Evolutionary conservation across 2,797 vertebrate species (phyloP), one percentile per base, ranked within the genome.

Genomic region (Ctenosaura bakeri): DNA sequence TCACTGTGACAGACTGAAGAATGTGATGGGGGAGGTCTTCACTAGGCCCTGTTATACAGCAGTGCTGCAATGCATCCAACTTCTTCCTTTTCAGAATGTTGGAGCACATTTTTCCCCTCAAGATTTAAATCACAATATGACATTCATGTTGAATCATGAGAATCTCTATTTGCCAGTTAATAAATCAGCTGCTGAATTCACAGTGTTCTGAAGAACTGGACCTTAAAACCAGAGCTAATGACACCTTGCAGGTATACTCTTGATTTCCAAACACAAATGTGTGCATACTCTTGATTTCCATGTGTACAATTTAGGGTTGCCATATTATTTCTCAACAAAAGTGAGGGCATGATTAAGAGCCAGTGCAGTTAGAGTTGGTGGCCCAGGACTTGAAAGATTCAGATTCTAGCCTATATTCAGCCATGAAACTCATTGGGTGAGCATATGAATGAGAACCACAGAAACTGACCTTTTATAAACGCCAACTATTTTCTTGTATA

Each of bases 11-110:
- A 80, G 89, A 90, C 83, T 89, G 56, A 52, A 90, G 83, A 79
- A n/a, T 32, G 42, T 52, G 54, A 89, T 32, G 24, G 1, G n/a
- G 38, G 12, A 77, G 38, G 85, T 89, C 91, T 91, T 96, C 92
- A 56, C 77, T 88, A 85, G 82, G 73, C 93, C 35, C 89, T 90
- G 89, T 95, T 95, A 91, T 92, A 91, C 88, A 78, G 29, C 91
- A 89, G 89, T 85, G 74, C 93, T 76, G 56, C 46, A 29, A 24
- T 42, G 54, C 32, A 66, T 42, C 22, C 56, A 66, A 64, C 35
- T 20, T 66, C n/a, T 35, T 22, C 4, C 42, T 85, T 69, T 85
- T 64, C 59, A 35, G 46, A 76, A 29, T 29, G 18, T 64, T 50
- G 7, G 64, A 89, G n/a, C 8, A 32, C n/a, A 66, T 54, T 14